These are phyloP conservation scores for Diachasma alloeum DNA, from an alignment of 1,140 invertebrate genomes.

Conservation along the genomic window DNA sequence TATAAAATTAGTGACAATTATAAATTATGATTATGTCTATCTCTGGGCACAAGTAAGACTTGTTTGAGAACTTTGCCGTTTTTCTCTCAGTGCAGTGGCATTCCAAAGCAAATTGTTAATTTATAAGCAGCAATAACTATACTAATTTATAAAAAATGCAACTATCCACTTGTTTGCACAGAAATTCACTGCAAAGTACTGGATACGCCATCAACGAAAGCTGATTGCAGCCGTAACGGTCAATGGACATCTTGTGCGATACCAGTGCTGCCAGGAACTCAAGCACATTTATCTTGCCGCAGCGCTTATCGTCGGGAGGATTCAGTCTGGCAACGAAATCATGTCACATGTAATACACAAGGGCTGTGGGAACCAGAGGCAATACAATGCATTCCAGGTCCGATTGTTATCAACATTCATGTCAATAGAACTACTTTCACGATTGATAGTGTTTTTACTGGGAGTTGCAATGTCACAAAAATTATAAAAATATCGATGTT, in stretches of 20 bases:
- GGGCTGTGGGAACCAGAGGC: slow-evolving; percentile 57
- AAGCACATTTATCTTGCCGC: slow-evolving; percentile 42
- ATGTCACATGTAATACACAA: slow-evolving; percentile 45
- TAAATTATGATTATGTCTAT: no score
- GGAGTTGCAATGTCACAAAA: slow-evolving; percentile 15
- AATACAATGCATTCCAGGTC: slow-evolving; percentile 58
- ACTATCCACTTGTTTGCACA: slow-evolving; percentile 31
- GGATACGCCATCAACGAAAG: slow-evolving; percentile 36
- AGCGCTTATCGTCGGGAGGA: slow-evolving; percentile 48
- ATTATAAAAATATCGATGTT: slow-evolving; percentile 24
- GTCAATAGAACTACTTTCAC: slow-evolving; percentile 37
- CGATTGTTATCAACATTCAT: slow-evolving; percentile 47
- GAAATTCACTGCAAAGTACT: slow-evolving; percentile 51
- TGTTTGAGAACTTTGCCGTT: no score
- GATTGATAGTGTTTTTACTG: neutral
- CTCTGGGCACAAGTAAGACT: no score
- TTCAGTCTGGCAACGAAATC: slow-evolving; percentile 22
- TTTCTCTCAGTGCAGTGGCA: no score
- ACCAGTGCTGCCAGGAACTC: slow-evolving; percentile 42
- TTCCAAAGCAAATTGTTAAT: no score
- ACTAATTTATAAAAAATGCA: neutral
- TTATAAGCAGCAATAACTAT: no score
- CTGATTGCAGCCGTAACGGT: slow-evolving; percentile 39
- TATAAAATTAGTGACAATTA: no score
- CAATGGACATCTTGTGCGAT: slow-evolving; percentile 37